Conservation (phyloP, 2,797 vertebrate species). For the Hoplostethus atlanticus region DNA sequence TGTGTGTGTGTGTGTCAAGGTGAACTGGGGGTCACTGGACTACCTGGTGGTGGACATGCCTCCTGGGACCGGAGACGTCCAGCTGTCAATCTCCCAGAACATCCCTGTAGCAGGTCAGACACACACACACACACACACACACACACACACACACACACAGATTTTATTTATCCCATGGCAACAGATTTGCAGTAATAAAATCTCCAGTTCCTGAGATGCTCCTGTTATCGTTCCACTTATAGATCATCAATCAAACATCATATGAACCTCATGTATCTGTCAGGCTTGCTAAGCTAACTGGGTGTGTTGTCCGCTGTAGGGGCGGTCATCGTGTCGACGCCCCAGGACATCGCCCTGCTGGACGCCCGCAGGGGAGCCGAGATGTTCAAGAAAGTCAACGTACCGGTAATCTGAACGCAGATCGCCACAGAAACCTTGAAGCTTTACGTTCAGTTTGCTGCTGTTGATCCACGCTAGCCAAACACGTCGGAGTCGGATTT, state of each 20-base stretch:
- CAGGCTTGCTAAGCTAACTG: neutral
- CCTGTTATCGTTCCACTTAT: no score
- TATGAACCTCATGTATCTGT: no score
- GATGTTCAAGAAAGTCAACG: constrained; percentile 96
- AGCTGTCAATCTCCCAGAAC: constrained; percentile 95
- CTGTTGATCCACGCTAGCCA: no score
- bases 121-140: constrained; percentile 8
- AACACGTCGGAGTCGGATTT: no score
- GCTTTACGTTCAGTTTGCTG: neutral
- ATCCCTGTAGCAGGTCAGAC: constrained; percentile 90
- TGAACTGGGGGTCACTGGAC: constrained; percentile 94
- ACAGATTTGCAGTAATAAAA: no score
- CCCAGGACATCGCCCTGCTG: constrained; percentile 94
- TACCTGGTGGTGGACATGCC: constrained; percentile 98
- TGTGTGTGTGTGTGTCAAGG: constrained; percentile 81
- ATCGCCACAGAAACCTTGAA: neutral
- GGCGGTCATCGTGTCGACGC: constrained; percentile 95
- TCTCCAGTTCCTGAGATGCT: no score
- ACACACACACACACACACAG: neutral
- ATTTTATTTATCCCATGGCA: no score
- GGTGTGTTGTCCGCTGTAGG: constrained; percentile 75
- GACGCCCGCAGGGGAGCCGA: constrained; percentile 93
- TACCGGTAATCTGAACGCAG: constrained; percentile 84
- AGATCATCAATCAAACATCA: no score
- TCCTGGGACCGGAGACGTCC: constrained; percentile 97